Base-by-base conservation (phyloP, 2,113 vertebrate genomes). In the Pteruthius melanotis region DNA sequence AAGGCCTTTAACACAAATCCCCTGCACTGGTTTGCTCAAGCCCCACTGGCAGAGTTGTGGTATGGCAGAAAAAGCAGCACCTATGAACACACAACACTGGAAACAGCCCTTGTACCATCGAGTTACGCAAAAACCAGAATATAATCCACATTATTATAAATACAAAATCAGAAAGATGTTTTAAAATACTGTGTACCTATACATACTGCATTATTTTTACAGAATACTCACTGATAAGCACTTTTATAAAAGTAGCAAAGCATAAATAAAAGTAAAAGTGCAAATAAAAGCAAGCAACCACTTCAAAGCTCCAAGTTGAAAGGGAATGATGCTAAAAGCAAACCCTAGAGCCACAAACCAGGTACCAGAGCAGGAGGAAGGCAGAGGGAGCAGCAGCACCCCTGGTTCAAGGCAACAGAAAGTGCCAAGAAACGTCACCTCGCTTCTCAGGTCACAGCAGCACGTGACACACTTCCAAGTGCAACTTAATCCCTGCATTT, bases 31-130 rank as follows among this genome's bases (percentile, higher is more conserved):
- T 5, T 23, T 45, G 66, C 42, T 71, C 76, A 24, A 71, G 24
- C 7, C 61, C 80, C 2, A 0, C 27, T 47, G 21, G 11, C 45
- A 47, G 20, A 59, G 35, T 8, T 33, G 47, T 5, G 10, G 1
- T 13, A n/a, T 6, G 27, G 30, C 53, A 88, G 7, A 49, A 91
- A 86, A 89, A 69, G 40, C 37, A 63, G 39, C 30, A 80, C 21
- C 24, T 8, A 21, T 0, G 1, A 57, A 77, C 24, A 53, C 6
- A 0, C 3, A 71, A 30, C 2, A 1, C 15, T 61, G 20, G 8
- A 83, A 94, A n/a, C 4, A 81, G 26, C 37, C 22, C 49, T 37
- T 9, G 40, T n/a, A 21, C 40, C 37, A 37, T 22, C 10, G 28
- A 65, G 17, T 18, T 21, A 10, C 17, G 75, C 30, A 63, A 65